Evolutionary conservation across 2,888 invertebrate genomes (phyloP), one percentile per base, ranked within the genome.

Genomic region (Ectemnius continuus): DNA sequence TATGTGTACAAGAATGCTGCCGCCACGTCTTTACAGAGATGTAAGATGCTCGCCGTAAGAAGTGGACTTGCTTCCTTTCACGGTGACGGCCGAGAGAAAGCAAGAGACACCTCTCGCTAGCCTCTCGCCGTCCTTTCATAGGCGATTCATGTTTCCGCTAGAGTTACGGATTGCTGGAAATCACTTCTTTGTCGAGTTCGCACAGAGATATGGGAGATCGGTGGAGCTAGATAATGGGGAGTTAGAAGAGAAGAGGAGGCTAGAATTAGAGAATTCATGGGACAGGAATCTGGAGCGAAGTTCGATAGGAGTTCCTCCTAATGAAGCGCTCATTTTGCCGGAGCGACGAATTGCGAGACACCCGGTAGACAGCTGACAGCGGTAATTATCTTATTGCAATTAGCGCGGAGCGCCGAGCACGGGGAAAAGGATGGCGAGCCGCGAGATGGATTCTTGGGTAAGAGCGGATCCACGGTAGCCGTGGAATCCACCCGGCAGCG

Each of bases 371-470:
- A 52, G 71, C 63, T 62, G 71, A 61, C 63, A 28, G 57, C 48
- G 28, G 74, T 61, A 78, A 82, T 83, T 78, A 80, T 70, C 76
- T 78, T 72, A 73, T 76, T 68, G 79, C 73, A 81, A 82, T 81
- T 82, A 82, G 68, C 71, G 67, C 57, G 73, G 59, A 48, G 57
- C 57, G 48, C 68, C 65, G 71, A 73, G 58, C 71, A 73, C 65
- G 45, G 60, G 48, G 70, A 73, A 75, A 69, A 75, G 73, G 67
- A 46, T n/a, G 46, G 20, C 57, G 62, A 57, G 59, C 26, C 61
- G 61, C 56, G 69, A 79, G 79, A 77, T 47, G 81, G 67, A 75
- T 78, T 73, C 73, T 52, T 52, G 68, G 63, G 60, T 61, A 73
- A 62, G 64, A 65, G 73, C 61, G 58, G 36, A 64, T 58, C 56